phyloP scores from a whole-genome alignment of 1,140 invertebrate genomes.

The Rhyzopertha dominica region DNA sequence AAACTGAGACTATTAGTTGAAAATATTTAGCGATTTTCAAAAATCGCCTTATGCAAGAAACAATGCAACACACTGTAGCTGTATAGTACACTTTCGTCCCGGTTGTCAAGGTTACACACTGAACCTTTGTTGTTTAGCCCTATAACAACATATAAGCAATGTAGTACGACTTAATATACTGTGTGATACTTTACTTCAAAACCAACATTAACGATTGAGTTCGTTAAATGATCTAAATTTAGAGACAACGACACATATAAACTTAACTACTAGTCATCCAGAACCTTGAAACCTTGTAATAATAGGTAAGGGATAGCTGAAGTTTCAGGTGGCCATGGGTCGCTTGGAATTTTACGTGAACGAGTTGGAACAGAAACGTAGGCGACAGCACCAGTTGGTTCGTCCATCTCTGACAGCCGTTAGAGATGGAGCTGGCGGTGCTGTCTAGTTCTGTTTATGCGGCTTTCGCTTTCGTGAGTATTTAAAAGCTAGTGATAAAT shows the following conservation, averaged over 20 bases:
- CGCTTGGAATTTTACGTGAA: too few species aligned
- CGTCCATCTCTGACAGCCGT: too few species aligned
- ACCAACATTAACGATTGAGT: constrained; percentile 25
- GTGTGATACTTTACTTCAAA: constrained; percentile 30
- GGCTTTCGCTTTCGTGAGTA: constrained; percentile 36
- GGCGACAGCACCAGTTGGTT: too few species aligned
- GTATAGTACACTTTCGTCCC: constrained; percentile 17
- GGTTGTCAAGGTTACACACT: constrained; percentile 31
- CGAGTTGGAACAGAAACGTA: too few species aligned
- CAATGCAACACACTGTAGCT: constrained; percentile 24
- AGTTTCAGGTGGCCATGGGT: too few species aligned
- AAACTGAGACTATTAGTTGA: constrained; percentile 23
- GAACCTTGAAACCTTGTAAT: too few species aligned
- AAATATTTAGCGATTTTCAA: constrained; percentile 4
- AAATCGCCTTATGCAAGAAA: constrained; percentile 34
- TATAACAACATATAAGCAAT: constrained; percentile 30
- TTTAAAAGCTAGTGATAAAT: constrained; percentile 40
- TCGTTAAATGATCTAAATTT: constrained; percentile 33
- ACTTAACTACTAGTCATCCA: neutral
- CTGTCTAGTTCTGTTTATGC: too few species aligned
- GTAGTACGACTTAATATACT: constrained; percentile 38
- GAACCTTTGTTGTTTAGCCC: constrained; percentile 12
- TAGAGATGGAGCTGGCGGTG: too few species aligned
- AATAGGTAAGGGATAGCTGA: too few species aligned
- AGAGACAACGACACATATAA: constrained; percentile 45